Conservation (phyloP, 2,888 invertebrate genomes). For the Cephus rjabovi region DNA sequence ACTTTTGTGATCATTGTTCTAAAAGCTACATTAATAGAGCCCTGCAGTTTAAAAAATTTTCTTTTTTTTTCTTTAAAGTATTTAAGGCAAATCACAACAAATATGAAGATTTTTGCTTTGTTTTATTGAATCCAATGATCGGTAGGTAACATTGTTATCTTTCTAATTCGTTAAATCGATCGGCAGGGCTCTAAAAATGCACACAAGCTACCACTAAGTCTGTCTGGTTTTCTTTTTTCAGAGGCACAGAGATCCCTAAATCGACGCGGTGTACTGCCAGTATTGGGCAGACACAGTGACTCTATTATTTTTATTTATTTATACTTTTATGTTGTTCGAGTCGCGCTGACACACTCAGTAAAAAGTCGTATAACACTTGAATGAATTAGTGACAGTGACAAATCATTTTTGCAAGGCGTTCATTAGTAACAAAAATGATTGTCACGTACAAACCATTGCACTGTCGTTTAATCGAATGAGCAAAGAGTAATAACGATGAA, state of each 20-base stretch:
- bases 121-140: neutral
- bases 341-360: neutral
- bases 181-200: conserved; percentile 42
- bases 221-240: conserved; percentile 64
- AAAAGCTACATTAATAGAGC: conserved; percentile 22
- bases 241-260: conserved; percentile 61
- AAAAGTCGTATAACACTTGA: neutral
- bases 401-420: neutral
- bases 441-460: neutral
- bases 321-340: conserved; percentile 12
- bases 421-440: neutral
- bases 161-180: neutral
- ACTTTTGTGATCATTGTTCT: conserved; percentile 22
- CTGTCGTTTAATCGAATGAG: conserved; percentile 13
- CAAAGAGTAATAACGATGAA: neutral
- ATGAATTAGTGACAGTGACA: neutral
- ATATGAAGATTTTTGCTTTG: neutral
- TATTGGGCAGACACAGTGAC: conserved; percentile 63
- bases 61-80: neutral
- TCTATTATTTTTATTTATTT: conserved; percentile 45
- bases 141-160: neutral
- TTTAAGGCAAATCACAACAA: neutral
- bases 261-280: conserved; percentile 60
- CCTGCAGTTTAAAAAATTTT: conserved; percentile 21
- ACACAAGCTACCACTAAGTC: conserved; percentile 59